Evolutionary conservation across 2,797 vertebrate genomes (phyloP), one percentile per base, ranked within the genome.

Genomic region (Channa striata): DNA sequence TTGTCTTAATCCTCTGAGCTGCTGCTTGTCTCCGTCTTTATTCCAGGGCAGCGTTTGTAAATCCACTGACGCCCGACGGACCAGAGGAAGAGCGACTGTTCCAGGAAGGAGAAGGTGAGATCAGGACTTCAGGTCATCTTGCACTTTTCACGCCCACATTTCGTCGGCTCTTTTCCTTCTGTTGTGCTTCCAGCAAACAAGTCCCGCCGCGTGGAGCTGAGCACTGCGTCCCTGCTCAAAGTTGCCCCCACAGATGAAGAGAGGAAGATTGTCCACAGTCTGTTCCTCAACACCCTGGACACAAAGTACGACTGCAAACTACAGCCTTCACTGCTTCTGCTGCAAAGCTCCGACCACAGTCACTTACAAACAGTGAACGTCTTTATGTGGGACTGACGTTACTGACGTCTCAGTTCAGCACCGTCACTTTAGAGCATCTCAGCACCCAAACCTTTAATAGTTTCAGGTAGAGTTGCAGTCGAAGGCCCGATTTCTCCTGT

Each of bases 281-380:
- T 97, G 66, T 99, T 99, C 89, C 97, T 99, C 76, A 96, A 93
- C 90, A 99, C 98, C 0, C 68, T 99, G 76, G 96, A 99, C 84
- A 61, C 95, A 36, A 96, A 95, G 97, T 97, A 94, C 36, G 92
- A 61, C 19, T 11, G 2, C 4, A 34, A 36, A 13, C 10, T 34
- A n/a, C 19, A 20, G 11, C 30, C 5, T 34, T 30, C 12, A 39
- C 16, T 25, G 13, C 13, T 3, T 20, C 43, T 9, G 14, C 14
- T 17, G 0, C 5, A 16, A 11, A 43, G 3, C 39, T 20, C 16
- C 0, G 25, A 30, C 4, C 25, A 30, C 25, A n/a, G n/a, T 30
- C 8, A 9, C 7, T 37, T 37, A 37, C 6, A 36, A n/a, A n/a
- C n/a, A n/a, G n/a, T n/a, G n/a, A 37, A 37, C 8, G 4, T 37